phyloP scores from a whole-genome alignment of 1,140 invertebrate species.

The Brachionus sp. region DNA sequence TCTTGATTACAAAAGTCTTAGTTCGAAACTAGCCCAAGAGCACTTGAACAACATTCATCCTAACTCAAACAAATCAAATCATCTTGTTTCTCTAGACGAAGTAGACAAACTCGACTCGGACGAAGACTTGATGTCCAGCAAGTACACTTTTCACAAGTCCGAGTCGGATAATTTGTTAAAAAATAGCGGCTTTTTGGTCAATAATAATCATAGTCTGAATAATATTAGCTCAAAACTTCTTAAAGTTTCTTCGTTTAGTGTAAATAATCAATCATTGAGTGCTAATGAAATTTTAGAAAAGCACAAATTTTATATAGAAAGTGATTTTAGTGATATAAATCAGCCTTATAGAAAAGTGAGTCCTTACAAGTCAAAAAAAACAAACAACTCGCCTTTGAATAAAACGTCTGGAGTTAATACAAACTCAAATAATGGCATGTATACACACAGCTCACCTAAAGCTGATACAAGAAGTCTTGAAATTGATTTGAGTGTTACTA shows the following conservation, averaged over 20 bases:
- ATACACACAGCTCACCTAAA: constrained; percentile 4
- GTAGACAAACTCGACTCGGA: neutral
- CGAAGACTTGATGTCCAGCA: neutral
- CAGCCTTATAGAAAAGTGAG: neutral
- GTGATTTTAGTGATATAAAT: neutral
- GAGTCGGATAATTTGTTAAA: neutral
- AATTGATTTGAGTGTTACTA: neutral
- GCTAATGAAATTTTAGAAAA: constrained; percentile 19
- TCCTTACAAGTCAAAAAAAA: neutral
- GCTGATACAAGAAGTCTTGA: neutral
- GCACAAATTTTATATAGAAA: constrained; percentile 7
- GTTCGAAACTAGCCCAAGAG: neutral
- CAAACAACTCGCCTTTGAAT: neutral
- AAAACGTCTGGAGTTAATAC: neutral
- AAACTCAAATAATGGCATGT: neutral
- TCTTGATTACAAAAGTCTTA: constrained; percentile 8
- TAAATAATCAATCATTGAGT: constrained; percentile 16
- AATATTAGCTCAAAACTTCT: constrained; percentile 3
- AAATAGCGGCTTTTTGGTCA: neutral
- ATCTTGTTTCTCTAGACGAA: neutral
- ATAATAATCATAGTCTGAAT: neutral
- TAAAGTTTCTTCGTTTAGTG: constrained; percentile 2
- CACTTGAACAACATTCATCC: neutral
- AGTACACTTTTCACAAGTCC: neutral
- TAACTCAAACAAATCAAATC: neutral